phyloP scores from a whole-genome alignment of 2,113 vertebrate species.

The Ciconia boyciana region DNA sequence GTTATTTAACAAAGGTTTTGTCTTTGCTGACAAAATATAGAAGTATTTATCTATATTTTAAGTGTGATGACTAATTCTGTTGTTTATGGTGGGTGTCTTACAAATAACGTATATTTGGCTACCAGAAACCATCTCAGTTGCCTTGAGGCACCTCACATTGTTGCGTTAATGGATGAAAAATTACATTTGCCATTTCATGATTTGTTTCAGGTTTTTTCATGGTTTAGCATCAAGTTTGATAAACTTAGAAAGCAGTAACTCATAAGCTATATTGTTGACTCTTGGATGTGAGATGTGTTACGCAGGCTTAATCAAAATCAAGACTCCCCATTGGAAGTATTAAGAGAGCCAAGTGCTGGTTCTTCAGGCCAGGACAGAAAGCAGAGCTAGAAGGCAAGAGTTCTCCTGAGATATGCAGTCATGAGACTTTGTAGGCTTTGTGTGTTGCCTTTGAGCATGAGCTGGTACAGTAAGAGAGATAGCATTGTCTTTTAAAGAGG shows the following conservation, averaged over 20 bases:
- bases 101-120: not conserved
- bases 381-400: not conserved
- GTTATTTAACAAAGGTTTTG: not conserved
- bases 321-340: not conserved
- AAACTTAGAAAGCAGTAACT: slow-evolving; percentile 4
- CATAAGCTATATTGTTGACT: not conserved
- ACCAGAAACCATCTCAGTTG: not conserved
- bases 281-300: not conserved
- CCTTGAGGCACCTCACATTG: not conserved
- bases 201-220: not conserved
- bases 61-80: not conserved
- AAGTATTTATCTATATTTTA: not conserved
- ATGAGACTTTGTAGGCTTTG: not conserved
- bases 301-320: not conserved
- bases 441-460: not conserved
- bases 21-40: not conserved
- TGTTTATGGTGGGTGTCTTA: not conserved
- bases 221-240: not conserved
- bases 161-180: slow-evolving; percentile 7
- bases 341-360: not conserved
- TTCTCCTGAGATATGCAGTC: not conserved
- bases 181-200: slow-evolving; percentile 1
- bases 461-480: not conserved
- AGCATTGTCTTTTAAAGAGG: not conserved
- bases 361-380: not conserved